A percentile compares a stretch with the other conserved stretches of the same genome.
Conservation (phyloP, 2,113 vertebrate genomes). For the Climacteris rufus region DNA sequence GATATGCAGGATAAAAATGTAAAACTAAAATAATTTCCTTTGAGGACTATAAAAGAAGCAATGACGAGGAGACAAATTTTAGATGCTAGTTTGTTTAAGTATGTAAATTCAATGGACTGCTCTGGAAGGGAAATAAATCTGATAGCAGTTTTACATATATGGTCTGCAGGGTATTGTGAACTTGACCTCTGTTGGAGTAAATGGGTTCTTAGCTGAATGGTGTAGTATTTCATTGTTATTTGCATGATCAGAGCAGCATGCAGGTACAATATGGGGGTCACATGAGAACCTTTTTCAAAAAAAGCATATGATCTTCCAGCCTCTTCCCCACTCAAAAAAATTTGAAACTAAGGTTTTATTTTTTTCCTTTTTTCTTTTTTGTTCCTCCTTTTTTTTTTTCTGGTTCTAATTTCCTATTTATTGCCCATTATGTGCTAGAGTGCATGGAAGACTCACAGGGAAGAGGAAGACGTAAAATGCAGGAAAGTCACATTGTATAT, state of each 20-base stretch:
- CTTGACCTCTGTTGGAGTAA: conserved; percentile 41
- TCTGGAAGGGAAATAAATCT: conserved; percentile 40
- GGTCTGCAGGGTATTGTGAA: conserved; percentile 4
- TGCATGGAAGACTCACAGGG: not conserved
- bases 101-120: conserved; percentile 55
- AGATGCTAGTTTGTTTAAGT: conserved; percentile 51
- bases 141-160: not conserved
- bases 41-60: conserved; percentile 39
- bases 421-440: not conserved
- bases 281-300: not conserved
- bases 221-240: not conserved
- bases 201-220: not conserved
- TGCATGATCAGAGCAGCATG: not conserved
- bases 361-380: not conserved
- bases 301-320: not conserved
- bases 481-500: not conserved
- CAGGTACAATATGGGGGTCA: not conserved
- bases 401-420: not conserved
- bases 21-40: conserved; percentile 44
- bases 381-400: not conserved
- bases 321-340: not conserved
- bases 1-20: conserved; percentile 20
- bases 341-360: not conserved
- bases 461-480: not conserved
- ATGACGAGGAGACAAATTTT: conserved; percentile 24